Base-by-base conservation (phyloP, 2,113 vertebrate species). In the Pterocles burchelli region DNA sequence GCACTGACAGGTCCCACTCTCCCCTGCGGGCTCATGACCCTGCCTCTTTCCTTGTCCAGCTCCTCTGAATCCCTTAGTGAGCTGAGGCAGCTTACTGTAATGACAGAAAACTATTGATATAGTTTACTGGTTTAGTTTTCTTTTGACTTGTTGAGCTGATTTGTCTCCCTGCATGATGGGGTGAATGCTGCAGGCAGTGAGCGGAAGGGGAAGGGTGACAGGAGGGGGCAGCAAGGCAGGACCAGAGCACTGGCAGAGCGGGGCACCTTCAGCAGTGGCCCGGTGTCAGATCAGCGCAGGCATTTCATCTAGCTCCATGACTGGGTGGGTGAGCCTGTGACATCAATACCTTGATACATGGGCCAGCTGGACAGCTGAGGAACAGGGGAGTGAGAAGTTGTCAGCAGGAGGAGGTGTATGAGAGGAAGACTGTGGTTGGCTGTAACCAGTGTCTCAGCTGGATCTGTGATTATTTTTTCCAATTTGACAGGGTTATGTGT, bases 291-390 rank as follows among this genome's bases (percentile, higher is more conserved):
- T 26, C 41, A 62, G 46, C n/a, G 78, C 75, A 46, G 66, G 13
- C 9, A 3, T 34, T 71, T 71, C 14, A 2, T n/a, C 2, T 4
- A 28, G 6, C 25, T 71, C 61, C 85, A 36, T 3, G 13, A 2
- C 81, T n/a, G 25, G 9, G 9, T 43, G 77, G 10, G 12, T 43
- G 14, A 26, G 46, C 13, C 22, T 2, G 0, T 51, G 49, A 54
- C 63, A 38, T 61, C 33, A 22, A 0, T 11, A 51, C 13, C 29
- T 48, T 9, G 13, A 8, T 24, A 10, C 1, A 1, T 6, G 26
- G 55, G n/a, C 11, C 41, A 73, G 29, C 33, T 65, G 72, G 31
- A 20, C 29, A 33, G 45, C 26, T 1, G 5, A 48, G 49, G 38
- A 59, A 22, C 19, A 51, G 45, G n/a, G n/a, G 19, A 51, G 19